Percentiles rank a stretch among this genome's conserved stretches.
These are phyloP conservation scores for Eubasilissa regina DNA, from an alignment of 1,140 invertebrate species.

Conservation along the genomic window DNA sequence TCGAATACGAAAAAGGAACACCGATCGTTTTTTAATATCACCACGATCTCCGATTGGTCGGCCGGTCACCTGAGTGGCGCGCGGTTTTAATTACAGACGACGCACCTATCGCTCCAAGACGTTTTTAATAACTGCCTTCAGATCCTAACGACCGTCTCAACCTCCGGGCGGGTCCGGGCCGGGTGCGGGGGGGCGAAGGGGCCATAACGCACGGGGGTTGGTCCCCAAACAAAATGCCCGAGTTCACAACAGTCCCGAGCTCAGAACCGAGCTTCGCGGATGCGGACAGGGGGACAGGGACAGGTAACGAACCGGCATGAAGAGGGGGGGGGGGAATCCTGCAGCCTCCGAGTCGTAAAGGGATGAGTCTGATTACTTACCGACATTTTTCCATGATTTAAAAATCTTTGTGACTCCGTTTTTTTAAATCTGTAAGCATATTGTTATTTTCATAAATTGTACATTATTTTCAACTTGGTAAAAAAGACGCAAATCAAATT, in stretches of 20 bases:
- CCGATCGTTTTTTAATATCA: slow-evolving; percentile 14
- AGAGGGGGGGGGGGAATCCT: not conserved
- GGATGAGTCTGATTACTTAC: too few relatives aligned
- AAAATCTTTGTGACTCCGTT: too few relatives aligned
- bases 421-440: too few relatives aligned
- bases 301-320: too few relatives aligned
- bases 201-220: slow-evolving; percentile 56
- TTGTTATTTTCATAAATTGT: too few relatives aligned
- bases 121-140: slow-evolving; percentile 75
- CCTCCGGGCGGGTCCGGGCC: slow-evolving; percentile 60
- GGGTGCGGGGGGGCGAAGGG: slow-evolving; percentile 50
- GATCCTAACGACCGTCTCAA: slow-evolving; percentile 70
- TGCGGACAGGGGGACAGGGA: too few relatives aligned
- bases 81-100: slow-evolving; percentile 70
- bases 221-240: slow-evolving; percentile 42
- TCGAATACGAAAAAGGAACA: not conserved
- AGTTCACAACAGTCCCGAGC: too few relatives aligned
- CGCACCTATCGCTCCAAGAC: slow-evolving; percentile 72
- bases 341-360: not conserved
- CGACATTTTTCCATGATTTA: too few relatives aligned
- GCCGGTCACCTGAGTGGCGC: slow-evolving; percentile 35
- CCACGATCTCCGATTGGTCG: slow-evolving; percentile 32
- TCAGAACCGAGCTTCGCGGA: too few relatives aligned
- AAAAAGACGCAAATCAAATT: too few relatives aligned
- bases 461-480: too few relatives aligned